Evolutionary conservation across 2,888 invertebrate species (phyloP), one percentile per base, ranked within the genome.

Genomic region (Halocaridina rubra): DNA sequence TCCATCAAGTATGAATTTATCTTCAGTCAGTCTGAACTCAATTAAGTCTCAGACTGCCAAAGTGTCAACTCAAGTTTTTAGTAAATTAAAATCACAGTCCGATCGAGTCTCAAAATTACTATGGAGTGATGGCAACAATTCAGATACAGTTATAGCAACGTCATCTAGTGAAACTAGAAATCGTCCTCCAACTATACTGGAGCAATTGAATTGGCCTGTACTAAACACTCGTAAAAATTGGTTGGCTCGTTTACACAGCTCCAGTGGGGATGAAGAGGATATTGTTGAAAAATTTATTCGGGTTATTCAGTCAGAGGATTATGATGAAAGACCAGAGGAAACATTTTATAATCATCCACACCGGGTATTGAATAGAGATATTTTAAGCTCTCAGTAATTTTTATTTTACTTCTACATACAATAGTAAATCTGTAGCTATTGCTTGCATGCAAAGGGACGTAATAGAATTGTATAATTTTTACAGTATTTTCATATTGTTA

Each of bases 281-380:
- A 92, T 93, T 89, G 91, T 93, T 82, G 93, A 93, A 90, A 91
- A 92, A 87, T 93, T 93, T 90, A 90, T 92, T 88, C 91, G 92
- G 88, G 93, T 93, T 84, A 93, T 93, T 86, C 92, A 92, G 85
- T 90, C 92, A 39, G 91, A 92, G 89, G 92, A 93, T 86, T 91
- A 92, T 78, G 91, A 91, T 72, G 88, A 88, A 29, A 77, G 59
- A 39, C 74, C 81, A 10, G 53, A 88, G 33, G 80, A 77, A 8
- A 87, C 84, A 8, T 88, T 87, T 80, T 86, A 87, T 85, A 84
- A 86, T 53, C 88, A 86, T 88, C 86, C 86, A 53, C 69, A 77
- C n/a, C 61, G 86, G 86, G 86, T 85, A 71, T 29, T 69, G 13
- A n/a, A 53, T 53, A 10, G 4, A n/a, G 53, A 10, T 10, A 27